Conservation (phyloP, 2,113 vertebrate genomes). For the Benitochromis conjunctus region DNA sequence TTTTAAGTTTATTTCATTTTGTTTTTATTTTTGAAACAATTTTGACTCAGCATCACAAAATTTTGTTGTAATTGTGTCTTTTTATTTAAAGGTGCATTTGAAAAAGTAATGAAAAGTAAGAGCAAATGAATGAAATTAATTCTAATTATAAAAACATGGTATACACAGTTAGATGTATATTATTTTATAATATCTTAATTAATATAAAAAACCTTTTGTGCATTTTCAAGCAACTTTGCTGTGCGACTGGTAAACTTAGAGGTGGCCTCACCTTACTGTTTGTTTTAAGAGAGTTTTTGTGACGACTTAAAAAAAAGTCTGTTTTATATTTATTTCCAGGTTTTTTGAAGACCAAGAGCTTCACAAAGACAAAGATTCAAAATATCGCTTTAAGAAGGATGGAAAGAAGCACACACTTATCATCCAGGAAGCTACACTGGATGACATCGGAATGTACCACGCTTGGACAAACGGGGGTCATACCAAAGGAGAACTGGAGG, state of each 20-base stretch:
- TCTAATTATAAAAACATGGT: neutral
- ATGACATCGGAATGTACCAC: constrained; percentile 81
- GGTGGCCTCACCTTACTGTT: neutral
- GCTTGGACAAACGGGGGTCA: constrained; percentile 86
- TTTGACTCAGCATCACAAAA: neutral
- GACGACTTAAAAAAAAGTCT: neutral
- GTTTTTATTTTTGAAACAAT: neutral
- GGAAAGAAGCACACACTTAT: constrained; percentile 83
- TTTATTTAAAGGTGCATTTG: neutral
- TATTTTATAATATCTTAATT: neutral
- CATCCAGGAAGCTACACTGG: constrained; percentile 78
- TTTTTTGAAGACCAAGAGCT: constrained; percentile 82
- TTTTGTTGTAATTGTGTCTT: neutral
- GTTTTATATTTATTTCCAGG: constrained; percentile 62
- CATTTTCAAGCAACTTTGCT: neutral
- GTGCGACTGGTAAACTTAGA: neutral
- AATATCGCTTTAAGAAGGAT: constrained; percentile 87
- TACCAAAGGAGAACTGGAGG: constrained; percentile 86
- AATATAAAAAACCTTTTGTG: neutral
- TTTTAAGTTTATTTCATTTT: neutral
- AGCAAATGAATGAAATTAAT: neutral
- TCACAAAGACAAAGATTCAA: constrained; percentile 73
- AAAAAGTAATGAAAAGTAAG: neutral
- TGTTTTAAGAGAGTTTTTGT: neutral
- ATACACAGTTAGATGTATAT: neutral